Evolutionary conservation across 2,113 vertebrate species (phyloP).

Genomic region (Psilopsiagon aurifrons): DNA sequence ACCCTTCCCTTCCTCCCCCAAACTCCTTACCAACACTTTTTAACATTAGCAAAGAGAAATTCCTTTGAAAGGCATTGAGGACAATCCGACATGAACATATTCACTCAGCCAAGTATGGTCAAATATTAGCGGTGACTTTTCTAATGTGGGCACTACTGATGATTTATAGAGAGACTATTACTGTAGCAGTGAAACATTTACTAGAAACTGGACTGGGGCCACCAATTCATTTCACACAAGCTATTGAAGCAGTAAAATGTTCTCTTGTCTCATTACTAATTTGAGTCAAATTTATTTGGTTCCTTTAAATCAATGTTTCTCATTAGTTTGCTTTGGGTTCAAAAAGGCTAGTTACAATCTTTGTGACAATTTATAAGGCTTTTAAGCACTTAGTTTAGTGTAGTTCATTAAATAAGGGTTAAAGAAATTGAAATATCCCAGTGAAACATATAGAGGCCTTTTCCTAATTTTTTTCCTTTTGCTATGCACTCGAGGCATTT

Average conservation of each 20-base stretch:
- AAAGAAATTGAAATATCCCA: not conserved
- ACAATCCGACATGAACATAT: not conserved
- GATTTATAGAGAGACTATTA: conserved; percentile 44
- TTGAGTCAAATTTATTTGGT: not conserved
- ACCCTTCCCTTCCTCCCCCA: no score
- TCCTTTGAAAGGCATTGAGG: conserved; percentile 2
- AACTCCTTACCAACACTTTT: not conserved
- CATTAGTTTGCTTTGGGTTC: conserved; percentile 6
- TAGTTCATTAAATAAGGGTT: conserved; percentile 25
- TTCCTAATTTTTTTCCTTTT: not conserved
- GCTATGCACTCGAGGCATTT: not conserved
- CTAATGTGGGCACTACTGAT: conserved; percentile 14
- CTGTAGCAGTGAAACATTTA: conserved; percentile 44
- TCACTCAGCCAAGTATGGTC: conserved; percentile 34
- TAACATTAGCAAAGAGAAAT: not conserved
- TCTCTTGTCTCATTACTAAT: conserved; percentile 32
- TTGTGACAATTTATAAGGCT: conserved; percentile 25
- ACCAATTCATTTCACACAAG: conserved; percentile 52
- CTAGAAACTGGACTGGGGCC: conserved; percentile 55
- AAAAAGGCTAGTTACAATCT: not conserved
- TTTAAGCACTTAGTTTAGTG: conserved; percentile 26
- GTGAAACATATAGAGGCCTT: not conserved
- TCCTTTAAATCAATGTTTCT: conserved; percentile 42
- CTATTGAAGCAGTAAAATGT: conserved; percentile 29
- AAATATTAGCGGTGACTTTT: conserved; percentile 27